Evolutionary conservation across 2,113 vertebrate genomes (phyloP), one percentile per base, ranked within the genome.

Genomic region (Oreotrochilus melanogaster): DNA sequence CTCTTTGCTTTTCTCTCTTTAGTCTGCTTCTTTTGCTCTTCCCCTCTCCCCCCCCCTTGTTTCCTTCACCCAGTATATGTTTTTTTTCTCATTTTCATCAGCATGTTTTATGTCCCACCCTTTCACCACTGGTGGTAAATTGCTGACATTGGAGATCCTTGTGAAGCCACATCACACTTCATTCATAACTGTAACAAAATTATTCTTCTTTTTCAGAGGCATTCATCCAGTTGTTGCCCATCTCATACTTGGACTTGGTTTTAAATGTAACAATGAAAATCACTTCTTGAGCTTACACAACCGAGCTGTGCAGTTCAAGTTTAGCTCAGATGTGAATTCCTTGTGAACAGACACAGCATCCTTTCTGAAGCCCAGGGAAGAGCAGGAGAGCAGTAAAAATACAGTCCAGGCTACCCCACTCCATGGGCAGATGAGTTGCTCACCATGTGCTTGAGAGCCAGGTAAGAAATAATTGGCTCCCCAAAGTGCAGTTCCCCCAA

Each of bases 341-440:
- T 67, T 67, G 30, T 62, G 33, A 66, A 67, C 17, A 69, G 53
- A 35, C 23, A 33, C 11, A 15, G 10, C 0, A 0, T 54, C 24
- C 14, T 64, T 78, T 71, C 14, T 42, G 84, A 75, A 78, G 35
- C n/a, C 23, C 0, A 1, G 15, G 21, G 31, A 70, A 71, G 69
- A 51, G 47, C 31, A 75, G 70, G 56, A 65, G 22, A 50, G 7
- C 21, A 24, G 17, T 56, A 66, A 93, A 79, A 72, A 57, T 30
- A 23, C 14, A 10, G 18, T 13, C 18, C 35, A 62, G 33, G 23
- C 24, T 89, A 30, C 16, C 82, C n/a, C 43, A 35, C 33, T 22
- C 51, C 1, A 0, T 4, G 24, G 35, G 43, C 43, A 53, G 24
- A 42, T 0, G 0, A 61, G 31, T 10, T 86, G 21, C 43, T 85